Conservation (phyloP, 2,113 vertebrate species). For the Larimichthys polyactis region DNA sequence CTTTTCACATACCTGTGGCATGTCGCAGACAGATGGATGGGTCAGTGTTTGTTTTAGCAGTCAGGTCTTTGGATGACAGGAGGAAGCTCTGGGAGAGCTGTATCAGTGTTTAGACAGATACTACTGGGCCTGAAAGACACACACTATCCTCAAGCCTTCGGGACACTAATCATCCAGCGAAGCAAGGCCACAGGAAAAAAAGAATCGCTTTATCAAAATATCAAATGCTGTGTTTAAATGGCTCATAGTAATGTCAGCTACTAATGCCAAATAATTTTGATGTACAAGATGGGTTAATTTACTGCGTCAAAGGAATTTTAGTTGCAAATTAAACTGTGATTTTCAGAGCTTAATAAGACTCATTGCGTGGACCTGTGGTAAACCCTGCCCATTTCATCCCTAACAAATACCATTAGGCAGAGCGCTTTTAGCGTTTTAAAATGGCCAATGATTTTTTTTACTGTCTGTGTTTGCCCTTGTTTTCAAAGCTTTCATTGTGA, state of each 20-base stretch:
- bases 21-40: conserved; percentile 76
- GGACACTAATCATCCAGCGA: conserved; percentile 9
- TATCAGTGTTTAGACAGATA: conserved; percentile 86
- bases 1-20: conserved; percentile 62
- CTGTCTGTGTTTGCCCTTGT: conserved; percentile 50
- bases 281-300: background rate
- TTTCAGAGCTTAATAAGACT: conserved; percentile 1
- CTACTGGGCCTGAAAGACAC: conserved; percentile 54
- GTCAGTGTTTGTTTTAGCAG: conserved; percentile 80
- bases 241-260: background rate
- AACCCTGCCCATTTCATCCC: conserved; percentile 10
- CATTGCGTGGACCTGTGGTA: conserved; percentile 2
- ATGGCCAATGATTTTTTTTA: conserved; percentile 29
- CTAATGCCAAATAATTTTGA: background rate
- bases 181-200: conserved; percentile 16
- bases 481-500: conserved; percentile 54
- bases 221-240: background rate
- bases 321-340: conserved; percentile 10
- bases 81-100: conserved; percentile 75
- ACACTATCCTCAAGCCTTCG: conserved; percentile 28
- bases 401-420: conserved; percentile 31
- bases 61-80: conserved; percentile 63
- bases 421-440: conserved; percentile 22
- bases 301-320: background rate
- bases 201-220: background rate